Percentiles rank a stretch among this genome's conserved stretches.
Evolutionary conservation across 2,888 invertebrate species (phyloP).

Genomic region (Orchestes rusci): DNA sequence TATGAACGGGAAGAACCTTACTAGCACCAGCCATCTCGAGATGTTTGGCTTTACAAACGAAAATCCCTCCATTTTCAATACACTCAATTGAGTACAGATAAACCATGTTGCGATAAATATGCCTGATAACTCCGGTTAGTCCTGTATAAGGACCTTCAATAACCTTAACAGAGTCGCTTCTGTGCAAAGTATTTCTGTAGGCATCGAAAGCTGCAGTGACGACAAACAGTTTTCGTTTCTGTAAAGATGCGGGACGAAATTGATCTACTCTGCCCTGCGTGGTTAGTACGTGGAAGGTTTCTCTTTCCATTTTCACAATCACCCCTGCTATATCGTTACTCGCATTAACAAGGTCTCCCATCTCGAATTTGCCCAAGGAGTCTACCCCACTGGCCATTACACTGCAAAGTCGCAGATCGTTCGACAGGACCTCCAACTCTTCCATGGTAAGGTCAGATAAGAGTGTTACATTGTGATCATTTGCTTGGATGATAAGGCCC

Average conservation of each 20-base stretch:
- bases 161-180: slow-evolving; percentile 90
- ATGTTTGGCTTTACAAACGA: slow-evolving; percentile 94
- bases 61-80: slow-evolving; percentile 93
- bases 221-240: slow-evolving; percentile 82
- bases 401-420: slow-evolving; percentile 92
- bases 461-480: slow-evolving; percentile 84
- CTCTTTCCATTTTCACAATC: slow-evolving; percentile 93
- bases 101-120: slow-evolving; percentile 91
- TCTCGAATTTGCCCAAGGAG: slow-evolving; percentile 95
- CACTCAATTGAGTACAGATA: slow-evolving; percentile 93
- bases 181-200: slow-evolving; percentile 89
- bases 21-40: slow-evolving; percentile 85
- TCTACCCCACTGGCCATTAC: slow-evolving; percentile 99
- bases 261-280: slow-evolving; percentile 90
- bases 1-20: slow-evolving; percentile 38
- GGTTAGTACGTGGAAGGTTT: slow-evolving; percentile 93
- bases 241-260: slow-evolving; percentile 87
- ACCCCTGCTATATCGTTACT: slow-evolving; percentile 96
- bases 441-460: slow-evolving; percentile 98
- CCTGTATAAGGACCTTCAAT: slow-evolving; percentile 96
- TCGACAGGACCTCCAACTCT: slow-evolving; percentile 86
- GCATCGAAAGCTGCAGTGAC: slow-evolving; percentile 91
- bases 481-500: slow-evolving; percentile 91
- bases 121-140: slow-evolving; percentile 93
- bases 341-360: slow-evolving; percentile 94